phyloP scores from a whole-genome alignment of 1,140 invertebrate species.

The Heliconius melpomene region DNA sequence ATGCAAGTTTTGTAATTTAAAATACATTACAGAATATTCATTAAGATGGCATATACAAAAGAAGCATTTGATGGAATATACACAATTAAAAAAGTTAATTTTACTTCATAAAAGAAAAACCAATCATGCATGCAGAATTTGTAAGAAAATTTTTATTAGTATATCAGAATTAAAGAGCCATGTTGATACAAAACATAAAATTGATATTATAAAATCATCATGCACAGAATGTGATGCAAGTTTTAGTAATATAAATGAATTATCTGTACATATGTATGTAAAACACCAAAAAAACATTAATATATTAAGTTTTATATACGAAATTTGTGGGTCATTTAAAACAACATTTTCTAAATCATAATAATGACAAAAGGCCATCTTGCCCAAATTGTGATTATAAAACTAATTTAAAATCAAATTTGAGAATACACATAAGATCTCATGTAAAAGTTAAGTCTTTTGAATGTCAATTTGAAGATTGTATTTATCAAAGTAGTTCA shows the following conservation, averaged over 20 bases:
- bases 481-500: constrained; percentile 43
- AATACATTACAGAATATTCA: constrained; percentile 50
- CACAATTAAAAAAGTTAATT: constrained; percentile 8
- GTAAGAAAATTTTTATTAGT: constrained; percentile 43
- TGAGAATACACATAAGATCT: constrained; percentile 50
- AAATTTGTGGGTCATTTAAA: constrained; percentile 53
- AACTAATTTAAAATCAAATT: constrained; percentile 56
- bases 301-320: constrained; percentile 36
- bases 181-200: constrained; percentile 32
- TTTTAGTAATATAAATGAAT: constrained; percentile 38
- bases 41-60: constrained; percentile 47
- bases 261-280: constrained; percentile 29
- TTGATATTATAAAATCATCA: constrained; percentile 39
- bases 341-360: constrained; percentile 53
- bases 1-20: constrained; percentile 52
- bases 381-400: constrained; percentile 55
- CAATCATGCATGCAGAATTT: constrained; percentile 52
- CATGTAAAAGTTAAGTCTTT: constrained; percentile 38
- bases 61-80: constrained; percentile 48
- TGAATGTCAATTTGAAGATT: constrained; percentile 45
- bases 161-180: constrained; percentile 44
- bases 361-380: constrained; percentile 31
- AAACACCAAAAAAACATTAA: constrained; percentile 37
- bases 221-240: constrained; percentile 47
- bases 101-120: constrained; percentile 41